A percentile compares a stretch with the other conserved stretches of the same genome.
phyloP scores from a whole-genome alignment of 2,888 invertebrate genomes.

The Heliconius ethilla region DNA sequence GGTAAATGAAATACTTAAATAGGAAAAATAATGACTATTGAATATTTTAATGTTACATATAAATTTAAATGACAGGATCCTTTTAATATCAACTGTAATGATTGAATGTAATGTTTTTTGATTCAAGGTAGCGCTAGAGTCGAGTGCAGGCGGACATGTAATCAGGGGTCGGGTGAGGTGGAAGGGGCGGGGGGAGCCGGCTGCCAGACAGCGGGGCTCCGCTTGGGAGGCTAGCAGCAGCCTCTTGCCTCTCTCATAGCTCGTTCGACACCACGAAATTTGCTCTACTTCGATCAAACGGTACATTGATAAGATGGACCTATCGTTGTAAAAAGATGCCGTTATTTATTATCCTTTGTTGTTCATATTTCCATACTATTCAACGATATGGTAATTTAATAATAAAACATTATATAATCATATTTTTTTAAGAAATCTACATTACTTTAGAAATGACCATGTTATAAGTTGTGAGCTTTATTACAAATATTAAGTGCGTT shows the following conservation, averaged over 20 bases:
- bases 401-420: neutral
- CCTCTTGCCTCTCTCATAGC: constrained; percentile 77
- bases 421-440: neutral
- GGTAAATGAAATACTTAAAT: neutral
- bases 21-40: neutral
- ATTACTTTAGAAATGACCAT: neutral
- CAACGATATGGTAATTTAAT: neutral
- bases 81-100: neutral
- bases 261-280: constrained; percentile 65
- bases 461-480: neutral
- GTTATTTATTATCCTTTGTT: constrained; percentile 7
- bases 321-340: neutral
- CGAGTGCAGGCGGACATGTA: constrained; percentile 50
- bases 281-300: constrained; percentile 69
- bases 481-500: neutral
- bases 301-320: constrained; percentile 25
- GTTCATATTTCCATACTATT: neutral
- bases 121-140: constrained; percentile 70
- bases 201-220: constrained; percentile 83
- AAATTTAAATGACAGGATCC: neutral
- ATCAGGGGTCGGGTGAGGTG: constrained; percentile 44
- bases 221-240: constrained; percentile 79
- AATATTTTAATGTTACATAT: neutral
- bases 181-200: constrained; percentile 54
- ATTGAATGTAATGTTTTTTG: constrained; percentile 30